Conservation (phyloP, 2,888 invertebrate species). For the Halictus ligatus region DNA sequence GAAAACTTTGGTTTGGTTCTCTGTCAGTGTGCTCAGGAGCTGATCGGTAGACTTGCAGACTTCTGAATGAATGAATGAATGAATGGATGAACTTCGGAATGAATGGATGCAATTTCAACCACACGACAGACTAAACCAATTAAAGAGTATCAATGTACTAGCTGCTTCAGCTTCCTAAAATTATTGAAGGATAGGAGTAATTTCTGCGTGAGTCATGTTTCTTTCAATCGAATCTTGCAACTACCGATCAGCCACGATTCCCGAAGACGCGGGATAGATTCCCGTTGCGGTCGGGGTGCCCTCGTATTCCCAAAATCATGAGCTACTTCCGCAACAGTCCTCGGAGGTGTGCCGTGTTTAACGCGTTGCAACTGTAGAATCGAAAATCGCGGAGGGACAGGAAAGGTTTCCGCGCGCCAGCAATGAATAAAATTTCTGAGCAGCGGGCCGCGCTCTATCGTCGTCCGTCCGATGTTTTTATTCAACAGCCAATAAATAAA, state of each 20-base stretch:
- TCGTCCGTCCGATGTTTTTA: not conserved
- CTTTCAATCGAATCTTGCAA: too few relatives aligned
- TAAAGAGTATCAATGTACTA: too few relatives aligned
- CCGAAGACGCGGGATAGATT: too few relatives aligned
- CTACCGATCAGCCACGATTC: too few relatives aligned
- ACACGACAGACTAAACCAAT: too few relatives aligned
- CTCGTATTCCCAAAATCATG: too few relatives aligned
- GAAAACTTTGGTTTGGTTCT: not conserved
- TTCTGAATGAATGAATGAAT: too few relatives aligned
- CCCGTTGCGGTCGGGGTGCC: too few relatives aligned
- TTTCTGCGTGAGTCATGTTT: too few relatives aligned
- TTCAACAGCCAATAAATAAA: slow-evolving; percentile 6
- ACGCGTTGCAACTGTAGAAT: not conserved
- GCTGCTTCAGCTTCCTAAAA: too few relatives aligned
- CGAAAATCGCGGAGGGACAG: not conserved
- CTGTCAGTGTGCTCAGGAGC: not conserved
- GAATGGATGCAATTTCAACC: not conserved
- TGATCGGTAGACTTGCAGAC: not conserved
- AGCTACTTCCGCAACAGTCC: not conserved
- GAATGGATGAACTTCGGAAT: too few relatives aligned
- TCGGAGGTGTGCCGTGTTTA: not conserved
- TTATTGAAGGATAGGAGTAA: too few relatives aligned
- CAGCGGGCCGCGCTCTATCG: not conserved
- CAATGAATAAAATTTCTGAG: slow-evolving; percentile 1
- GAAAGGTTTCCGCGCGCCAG: not conserved